Evolutionary conservation across 2,113 vertebrate species (phyloP).

Genomic region (Mus pahari): DNA sequence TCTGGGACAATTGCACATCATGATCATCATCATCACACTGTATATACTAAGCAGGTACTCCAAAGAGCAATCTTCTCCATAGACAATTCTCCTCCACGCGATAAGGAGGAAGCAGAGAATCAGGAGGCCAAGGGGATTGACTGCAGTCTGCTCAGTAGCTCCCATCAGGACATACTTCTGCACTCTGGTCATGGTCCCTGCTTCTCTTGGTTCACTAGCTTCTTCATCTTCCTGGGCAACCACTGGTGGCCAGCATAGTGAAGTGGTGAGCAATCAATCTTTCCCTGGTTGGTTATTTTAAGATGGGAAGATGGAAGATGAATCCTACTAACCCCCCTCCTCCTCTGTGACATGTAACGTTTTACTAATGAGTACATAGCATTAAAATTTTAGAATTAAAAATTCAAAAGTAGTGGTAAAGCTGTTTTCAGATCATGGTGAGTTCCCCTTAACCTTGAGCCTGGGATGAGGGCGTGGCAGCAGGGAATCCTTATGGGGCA

Average conservation of each 20-base stretch:
- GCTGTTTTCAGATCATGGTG: background rate
- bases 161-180: background rate
- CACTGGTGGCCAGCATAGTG: background rate
- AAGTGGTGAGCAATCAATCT: background rate
- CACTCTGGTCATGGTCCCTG: background rate
- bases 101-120: background rate
- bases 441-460: background rate
- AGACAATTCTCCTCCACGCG: background rate
- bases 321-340: slow-evolving; percentile 22
- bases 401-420: background rate
- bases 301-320: background rate
- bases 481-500: background rate
- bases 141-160: background rate
- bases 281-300: background rate
- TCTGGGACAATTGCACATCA: background rate
- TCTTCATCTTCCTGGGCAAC: background rate
- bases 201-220: background rate
- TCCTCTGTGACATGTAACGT: slow-evolving; percentile 26
- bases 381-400: background rate
- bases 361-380: background rate
- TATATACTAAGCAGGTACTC: background rate
- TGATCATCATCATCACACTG: background rate
- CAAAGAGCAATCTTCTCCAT: background rate
- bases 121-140: background rate
- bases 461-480: background rate